A percentile compares a stretch with the other conserved stretches of the same genome.
These are phyloP conservation scores for Xanthia togata DNA, from an alignment of 2,888 invertebrate genomes.

Conservation along the genomic window DNA sequence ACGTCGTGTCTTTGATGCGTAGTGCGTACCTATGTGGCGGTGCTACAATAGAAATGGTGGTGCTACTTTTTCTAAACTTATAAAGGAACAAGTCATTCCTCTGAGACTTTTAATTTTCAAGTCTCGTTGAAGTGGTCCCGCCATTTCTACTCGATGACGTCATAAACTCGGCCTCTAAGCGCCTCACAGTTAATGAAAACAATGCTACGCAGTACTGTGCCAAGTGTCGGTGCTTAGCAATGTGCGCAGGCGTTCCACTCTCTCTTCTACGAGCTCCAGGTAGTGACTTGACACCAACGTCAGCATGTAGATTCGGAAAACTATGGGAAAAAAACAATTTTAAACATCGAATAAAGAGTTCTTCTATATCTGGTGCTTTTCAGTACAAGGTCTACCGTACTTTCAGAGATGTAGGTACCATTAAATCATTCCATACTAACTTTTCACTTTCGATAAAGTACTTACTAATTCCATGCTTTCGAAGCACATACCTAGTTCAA, in stretches of 20 bases:
- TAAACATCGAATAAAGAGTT: neutral
- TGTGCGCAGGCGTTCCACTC: constrained; percentile 75
- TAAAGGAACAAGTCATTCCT: neutral
- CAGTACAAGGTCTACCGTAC: neutral
- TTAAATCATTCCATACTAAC: neutral
- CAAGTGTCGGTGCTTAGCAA: constrained; percentile 77
- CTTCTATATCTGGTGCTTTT: neutral
- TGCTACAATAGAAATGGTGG: neutral
- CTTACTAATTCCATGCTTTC: neutral
- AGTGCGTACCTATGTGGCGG: too few relatives aligned
- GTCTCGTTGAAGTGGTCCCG: neutral
- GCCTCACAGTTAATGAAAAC: constrained; percentile 2
- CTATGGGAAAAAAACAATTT: constrained; percentile 69
- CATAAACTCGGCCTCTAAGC: neutral
- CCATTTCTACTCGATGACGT: neutral
- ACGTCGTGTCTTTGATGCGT: too few relatives aligned
- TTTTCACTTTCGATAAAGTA: neutral
- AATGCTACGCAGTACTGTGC: constrained; percentile 70
- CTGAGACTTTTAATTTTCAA: neutral
- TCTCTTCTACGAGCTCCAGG: constrained; percentile 79
- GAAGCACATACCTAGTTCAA: neutral
- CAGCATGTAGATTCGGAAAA: constrained; percentile 85
- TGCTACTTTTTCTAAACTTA: neutral
- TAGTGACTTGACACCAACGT: constrained; percentile 84
- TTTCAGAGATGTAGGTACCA: neutral